Evolutionary conservation across 2,888 invertebrate species (phyloP).

Genomic region (Phengaris alcon): DNA sequence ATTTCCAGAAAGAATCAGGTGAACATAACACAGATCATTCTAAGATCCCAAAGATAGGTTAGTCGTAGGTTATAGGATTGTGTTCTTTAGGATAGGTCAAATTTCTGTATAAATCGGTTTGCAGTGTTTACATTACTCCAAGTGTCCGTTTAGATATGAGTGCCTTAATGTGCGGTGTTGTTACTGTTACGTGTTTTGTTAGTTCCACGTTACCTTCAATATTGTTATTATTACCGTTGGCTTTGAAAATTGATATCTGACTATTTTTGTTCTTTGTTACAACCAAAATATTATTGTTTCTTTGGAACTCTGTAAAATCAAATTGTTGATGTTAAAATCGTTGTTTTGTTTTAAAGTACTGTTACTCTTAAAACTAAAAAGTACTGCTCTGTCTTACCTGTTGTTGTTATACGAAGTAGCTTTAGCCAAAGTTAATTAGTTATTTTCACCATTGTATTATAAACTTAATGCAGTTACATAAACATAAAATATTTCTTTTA

Average conservation of each 20-base stretch:
- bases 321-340: background rate
- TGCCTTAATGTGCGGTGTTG: conserved; percentile 75
- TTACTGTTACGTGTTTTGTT: conserved; percentile 52
- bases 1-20: conserved; percentile 7
- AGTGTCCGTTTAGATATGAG: conserved; percentile 23
- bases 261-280: conserved; percentile 31
- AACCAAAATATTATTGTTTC: background rate
- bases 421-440: background rate
- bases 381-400: background rate
- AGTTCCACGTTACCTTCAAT: conserved; percentile 47
- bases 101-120: conserved; percentile 7
- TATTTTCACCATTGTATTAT: background rate
- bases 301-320: background rate
- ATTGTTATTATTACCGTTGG: conserved; percentile 36
- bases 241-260: conserved; percentile 21
- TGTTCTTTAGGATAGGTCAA: conserved; percentile 40
- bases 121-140: background rate
- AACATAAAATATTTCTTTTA: background rate
- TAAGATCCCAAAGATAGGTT: conserved; percentile 30
- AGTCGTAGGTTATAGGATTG: conserved; percentile 42
- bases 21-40: conserved; percentile 16
- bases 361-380: background rate
- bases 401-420: background rate
- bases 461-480: background rate
- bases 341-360: conserved; percentile 3